Base-by-base conservation (phyloP, 2,113 vertebrate genomes). In the Chrysemys picta region DNA sequence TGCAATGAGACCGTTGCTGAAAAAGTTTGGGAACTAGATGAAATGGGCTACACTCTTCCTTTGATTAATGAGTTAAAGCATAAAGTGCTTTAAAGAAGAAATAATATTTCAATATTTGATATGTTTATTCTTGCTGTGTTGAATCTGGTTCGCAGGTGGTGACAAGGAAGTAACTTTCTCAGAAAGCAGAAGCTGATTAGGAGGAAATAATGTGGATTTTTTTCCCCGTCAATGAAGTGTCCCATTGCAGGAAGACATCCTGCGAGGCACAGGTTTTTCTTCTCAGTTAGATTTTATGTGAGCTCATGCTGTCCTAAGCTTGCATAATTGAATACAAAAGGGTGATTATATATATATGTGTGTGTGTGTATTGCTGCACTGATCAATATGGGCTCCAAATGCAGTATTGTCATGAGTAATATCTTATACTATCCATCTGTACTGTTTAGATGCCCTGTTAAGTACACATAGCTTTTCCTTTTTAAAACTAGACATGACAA, bases 221-320 rank as follows among this genome's bases (percentile, higher is more conserved):
- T 4, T 42, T 4, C 6, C 42, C 16, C 50, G 3, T 52, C 38
- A 42, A 38, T 78, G 25, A 92, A 14, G 24, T 56, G 17, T 79
- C 38, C 3, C 4, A 31, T 31, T 83, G 76, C 49, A 83, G 49
- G 79, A 89, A 53, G n/a, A 53, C 7, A 14, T 69, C 49, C 27
- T 31, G 21, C 3, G 38, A 42, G 38, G 14, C 81, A 31, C 3
- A 65, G 25, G 24, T 80, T 92, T 76, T 90, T 88, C 47, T 88
- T 92, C 87, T 29, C 47, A 22, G 4, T 87, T 38, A 72, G 17
- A 72, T 65, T 49, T 85, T 52, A 94, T 89, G 2, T 80, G 52
- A 87, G 56, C 24, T 92, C 16, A 85, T 92, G 65, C 91, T 96
- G 54, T 78, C 88, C 86, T 38, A 87, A 91, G 95, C 94, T 95